phyloP scores from a whole-genome alignment of 2,888 invertebrate species.

The Sinentomon sp. region DNA sequence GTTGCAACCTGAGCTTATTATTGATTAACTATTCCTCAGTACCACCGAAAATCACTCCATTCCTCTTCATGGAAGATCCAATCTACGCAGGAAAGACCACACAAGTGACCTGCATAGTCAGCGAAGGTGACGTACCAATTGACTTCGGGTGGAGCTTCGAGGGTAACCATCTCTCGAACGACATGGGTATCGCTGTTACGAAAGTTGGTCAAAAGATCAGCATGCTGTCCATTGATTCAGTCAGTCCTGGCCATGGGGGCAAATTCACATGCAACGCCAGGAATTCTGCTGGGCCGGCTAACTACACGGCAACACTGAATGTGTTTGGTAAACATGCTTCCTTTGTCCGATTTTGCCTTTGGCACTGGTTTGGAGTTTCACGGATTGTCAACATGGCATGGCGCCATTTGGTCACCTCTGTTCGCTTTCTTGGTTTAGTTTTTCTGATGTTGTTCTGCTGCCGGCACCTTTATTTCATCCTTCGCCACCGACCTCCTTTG shows the following conservation, averaged over 20 bases:
- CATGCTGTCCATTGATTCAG: slow-evolving; percentile 27
- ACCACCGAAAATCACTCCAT: slow-evolving; percentile 18
- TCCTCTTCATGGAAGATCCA: slow-evolving; percentile 19
- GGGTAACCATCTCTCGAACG: slow-evolving; percentile 21
- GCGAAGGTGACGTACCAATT: slow-evolving; percentile 22
- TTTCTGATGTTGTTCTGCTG: too few species aligned
- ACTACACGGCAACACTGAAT: slow-evolving; percentile 34
- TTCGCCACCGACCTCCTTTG: too few species aligned
- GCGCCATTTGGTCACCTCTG: too few species aligned
- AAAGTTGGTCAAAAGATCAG: slow-evolving; percentile 30
- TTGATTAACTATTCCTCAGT: slow-evolving; percentile 21
- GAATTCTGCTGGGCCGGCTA: slow-evolving; percentile 38
- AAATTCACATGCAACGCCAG: slow-evolving; percentile 43
- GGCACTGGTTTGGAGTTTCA: too few species aligned
- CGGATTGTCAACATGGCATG: too few species aligned
- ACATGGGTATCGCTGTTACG: slow-evolving; percentile 22
- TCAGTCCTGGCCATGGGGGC: slow-evolving; percentile 35
- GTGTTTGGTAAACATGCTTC: slow-evolving; percentile 51
- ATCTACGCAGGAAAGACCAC: slow-evolving; percentile 18
- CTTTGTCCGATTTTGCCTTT: too few species aligned
- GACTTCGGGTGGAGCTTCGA: slow-evolving; percentile 22
- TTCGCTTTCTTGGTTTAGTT: too few species aligned
- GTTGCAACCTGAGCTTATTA: too few species aligned
- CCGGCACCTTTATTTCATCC: too few species aligned
- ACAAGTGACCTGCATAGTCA: slow-evolving; percentile 18